A percentile compares a stretch with the other conserved stretches of the same genome.
Evolutionary conservation across 2,113 vertebrate species (phyloP).

Genomic region (Hippoglossus stenolepis): DNA sequence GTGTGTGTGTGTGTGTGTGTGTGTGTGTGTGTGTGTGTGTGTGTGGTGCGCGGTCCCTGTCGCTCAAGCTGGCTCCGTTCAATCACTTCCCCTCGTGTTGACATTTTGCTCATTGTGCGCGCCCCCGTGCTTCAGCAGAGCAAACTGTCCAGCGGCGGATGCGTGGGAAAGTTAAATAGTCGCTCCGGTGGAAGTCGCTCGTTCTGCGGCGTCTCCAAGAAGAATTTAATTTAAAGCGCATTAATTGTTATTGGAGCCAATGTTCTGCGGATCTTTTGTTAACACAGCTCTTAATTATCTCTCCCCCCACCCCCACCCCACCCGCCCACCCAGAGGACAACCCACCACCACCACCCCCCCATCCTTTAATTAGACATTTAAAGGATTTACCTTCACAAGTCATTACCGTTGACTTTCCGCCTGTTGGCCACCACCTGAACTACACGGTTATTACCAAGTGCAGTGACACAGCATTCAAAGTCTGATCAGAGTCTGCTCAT

Average conservation of each 20-base stretch:
- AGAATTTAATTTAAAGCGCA: conserved; percentile 89
- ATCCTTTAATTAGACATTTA: conserved; percentile 83
- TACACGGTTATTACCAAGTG: conserved; percentile 46
- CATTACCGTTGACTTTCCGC: conserved; percentile 83
- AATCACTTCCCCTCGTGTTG: conserved; percentile 88
- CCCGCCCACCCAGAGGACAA: conserved; percentile 49
- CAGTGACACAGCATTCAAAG: conserved; percentile 47
- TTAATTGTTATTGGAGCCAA: conserved; percentile 84
- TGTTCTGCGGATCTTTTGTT: conserved; percentile 82
- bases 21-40: conserved; percentile 85
- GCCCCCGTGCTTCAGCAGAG: conserved; percentile 86
- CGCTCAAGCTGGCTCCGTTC: conserved; percentile 66
- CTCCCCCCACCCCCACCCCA: conserved; percentile 23
- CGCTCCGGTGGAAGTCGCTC: conserved; percentile 70
- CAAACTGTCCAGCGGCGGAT: conserved; percentile 79
- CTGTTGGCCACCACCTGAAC: conserved; percentile 83
- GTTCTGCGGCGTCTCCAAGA: conserved; percentile 59
- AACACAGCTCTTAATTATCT: conserved; percentile 82
- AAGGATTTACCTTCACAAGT: conserved; percentile 74
- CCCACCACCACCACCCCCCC: conserved; percentile 31
- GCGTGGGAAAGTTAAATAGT: conserved; percentile 99
- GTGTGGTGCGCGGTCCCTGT: conserved; percentile 77
- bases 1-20: conserved; percentile 85
- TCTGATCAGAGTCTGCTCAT: background rate
- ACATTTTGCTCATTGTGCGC: conserved; percentile 98